Base-by-base conservation (phyloP, 2,888 invertebrate species). In the Holacanthella duospinosa region DNA sequence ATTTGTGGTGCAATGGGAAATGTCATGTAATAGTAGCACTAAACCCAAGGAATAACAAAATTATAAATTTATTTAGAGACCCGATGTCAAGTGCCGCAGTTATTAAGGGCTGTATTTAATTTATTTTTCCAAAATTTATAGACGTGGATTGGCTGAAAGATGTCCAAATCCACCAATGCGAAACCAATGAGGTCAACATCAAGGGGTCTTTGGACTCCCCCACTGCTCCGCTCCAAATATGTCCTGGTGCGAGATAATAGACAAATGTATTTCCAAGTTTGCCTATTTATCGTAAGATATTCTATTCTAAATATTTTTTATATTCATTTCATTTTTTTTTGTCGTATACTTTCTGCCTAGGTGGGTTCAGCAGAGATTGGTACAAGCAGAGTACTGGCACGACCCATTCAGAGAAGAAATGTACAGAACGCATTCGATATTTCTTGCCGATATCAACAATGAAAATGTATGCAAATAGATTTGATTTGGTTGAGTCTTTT, bases 351-450 rank as follows among this genome's bases (percentile, higher is more conserved):
- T 63, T 64, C 80, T 79, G 2, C 25, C 16, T 76, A 90, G 90
- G 26, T 86, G 85, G 83, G 82, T 89, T 1, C 92, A 92, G 77
- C 76, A 83, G 25, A 78, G 79, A 1, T 78, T 92, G 1, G 88
- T 94, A 0, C 99, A 96, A 80, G 96, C 97, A 0, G 89, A 96
- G 36, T 99, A 95, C 77, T 99, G 99, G 99, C 97, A 99, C 77
- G 95, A 99, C 79, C 96, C 99, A 0, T 77, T 93, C 1, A 81
- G 89, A 74, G 92, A 93, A 77, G 80, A 82, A 0, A 80, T 81
- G 9, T 99, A 99, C 78, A 82, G 79, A 66, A 74, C 81, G 0
- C 82, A 83, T 63, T 94, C 93, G 76, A 82, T 88, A 27, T 99
- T 97, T 76, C 79, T 99, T 4, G 86, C 94, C 0, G 96, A 97